Percentiles rank a stretch among this genome's conserved stretches.
These are phyloP conservation scores for Gopherus evgoodei DNA, from an alignment of 2,113 vertebrate genomes.

Conservation along the genomic window DNA sequence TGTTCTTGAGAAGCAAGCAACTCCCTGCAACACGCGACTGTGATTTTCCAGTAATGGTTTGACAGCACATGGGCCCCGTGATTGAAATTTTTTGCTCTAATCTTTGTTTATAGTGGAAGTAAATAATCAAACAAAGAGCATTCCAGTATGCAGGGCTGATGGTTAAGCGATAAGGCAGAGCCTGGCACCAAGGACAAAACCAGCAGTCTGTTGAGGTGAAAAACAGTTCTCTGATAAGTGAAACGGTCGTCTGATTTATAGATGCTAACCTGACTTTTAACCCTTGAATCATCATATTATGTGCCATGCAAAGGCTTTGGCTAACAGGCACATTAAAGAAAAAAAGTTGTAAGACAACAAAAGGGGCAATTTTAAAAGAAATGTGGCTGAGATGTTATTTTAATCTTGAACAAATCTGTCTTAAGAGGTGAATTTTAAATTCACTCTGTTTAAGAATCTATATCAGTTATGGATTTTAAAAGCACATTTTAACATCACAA, in stretches of 20 bases:
- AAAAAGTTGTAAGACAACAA: neutral
- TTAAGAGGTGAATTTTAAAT: neutral
- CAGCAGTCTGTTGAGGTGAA: conserved; percentile 81
- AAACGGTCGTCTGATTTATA: conserved; percentile 79
- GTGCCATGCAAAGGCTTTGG: conserved; percentile 14
- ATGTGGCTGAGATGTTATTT: neutral
- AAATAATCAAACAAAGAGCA: conserved; percentile 87
- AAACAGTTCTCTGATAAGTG: conserved; percentile 76
- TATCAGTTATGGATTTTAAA: neutral
- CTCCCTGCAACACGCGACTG: conserved; percentile 69
- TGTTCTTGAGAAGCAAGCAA: conserved; percentile 17
- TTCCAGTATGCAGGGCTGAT: conserved; percentile 78
- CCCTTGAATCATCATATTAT: conserved; percentile 51
- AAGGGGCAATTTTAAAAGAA: neutral
- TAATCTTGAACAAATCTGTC: neutral
- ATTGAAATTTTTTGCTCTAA: conserved; percentile 85
- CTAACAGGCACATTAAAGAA: neutral
- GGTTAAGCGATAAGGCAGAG: conserved; percentile 85
- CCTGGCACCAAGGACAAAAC: conserved; percentile 84
- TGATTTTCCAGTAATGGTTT: conserved; percentile 81
- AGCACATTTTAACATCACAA: neutral
- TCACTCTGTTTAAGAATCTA: neutral
- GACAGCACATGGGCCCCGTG: conserved; percentile 75
- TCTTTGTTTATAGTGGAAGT: conserved; percentile 92
- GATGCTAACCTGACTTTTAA: conserved; percentile 61